phyloP scores from a whole-genome alignment of 2,113 vertebrate species.

The Bombycilla garrulus region DNA sequence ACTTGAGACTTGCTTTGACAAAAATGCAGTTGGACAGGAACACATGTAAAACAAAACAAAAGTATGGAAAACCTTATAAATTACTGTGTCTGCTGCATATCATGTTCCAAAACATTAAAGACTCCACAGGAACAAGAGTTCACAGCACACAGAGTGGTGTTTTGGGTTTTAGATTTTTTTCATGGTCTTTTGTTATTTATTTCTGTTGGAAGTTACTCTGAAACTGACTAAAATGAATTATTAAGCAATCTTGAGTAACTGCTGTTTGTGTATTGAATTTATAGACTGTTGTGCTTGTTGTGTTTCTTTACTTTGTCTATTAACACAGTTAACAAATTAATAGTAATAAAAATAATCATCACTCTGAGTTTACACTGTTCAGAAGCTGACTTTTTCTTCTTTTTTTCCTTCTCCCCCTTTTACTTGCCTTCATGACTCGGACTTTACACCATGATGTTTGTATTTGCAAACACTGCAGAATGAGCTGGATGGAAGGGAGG shows the following conservation, averaged over 20 bases:
- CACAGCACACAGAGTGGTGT: not conserved
- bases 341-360: not conserved
- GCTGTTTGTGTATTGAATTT: not conserved
- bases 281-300: not conserved
- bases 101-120: constrained; percentile 40
- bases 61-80: constrained; percentile 14
- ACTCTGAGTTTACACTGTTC: not conserved
- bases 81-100: not conserved
- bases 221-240: constrained; percentile 48
- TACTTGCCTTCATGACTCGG: not conserved
- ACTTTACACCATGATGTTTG: not conserved
- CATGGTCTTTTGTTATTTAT: not conserved
- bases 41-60: constrained; percentile 30
- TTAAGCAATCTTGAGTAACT: constrained; percentile 16
- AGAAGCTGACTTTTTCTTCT: not conserved
- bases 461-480: not conserved
- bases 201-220: constrained; percentile 29
- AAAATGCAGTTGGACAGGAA: not conserved
- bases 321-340: not conserved
- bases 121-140: constrained; percentile 2
- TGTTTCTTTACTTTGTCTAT: not conserved
- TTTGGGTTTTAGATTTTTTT: not conserved
- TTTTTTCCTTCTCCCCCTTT: fast-evolving
- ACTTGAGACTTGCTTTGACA: not conserved
- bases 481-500: not conserved